Evolutionary conservation across 2,797 vertebrate species (phyloP).

Genomic region (Hephaestus fuliginosus): DNA sequence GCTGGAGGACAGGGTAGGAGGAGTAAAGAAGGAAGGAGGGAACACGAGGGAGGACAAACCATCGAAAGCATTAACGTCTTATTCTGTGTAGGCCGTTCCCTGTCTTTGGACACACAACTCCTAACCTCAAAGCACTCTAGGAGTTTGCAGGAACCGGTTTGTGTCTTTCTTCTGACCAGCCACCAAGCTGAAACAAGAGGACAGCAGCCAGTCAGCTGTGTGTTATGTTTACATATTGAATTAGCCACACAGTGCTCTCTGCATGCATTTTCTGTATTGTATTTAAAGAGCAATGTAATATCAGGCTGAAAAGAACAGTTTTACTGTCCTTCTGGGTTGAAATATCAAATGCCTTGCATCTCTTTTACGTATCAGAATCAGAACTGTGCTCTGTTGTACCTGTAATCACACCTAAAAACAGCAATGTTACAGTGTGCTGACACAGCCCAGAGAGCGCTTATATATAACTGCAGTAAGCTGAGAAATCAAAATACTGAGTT

Average conservation of each 20-base stretch:
- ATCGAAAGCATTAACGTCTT: not conserved
- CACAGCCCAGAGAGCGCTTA: not conserved
- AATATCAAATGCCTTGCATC: no score
- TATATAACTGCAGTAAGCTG: not conserved
- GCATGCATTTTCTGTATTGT: not conserved
- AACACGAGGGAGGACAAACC: not conserved
- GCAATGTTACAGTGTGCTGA: not conserved
- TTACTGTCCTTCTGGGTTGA: no score
- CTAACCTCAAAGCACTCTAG: not conserved
- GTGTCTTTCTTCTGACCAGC: not conserved
- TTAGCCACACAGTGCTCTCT: not conserved
- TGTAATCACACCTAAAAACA: not conserved
- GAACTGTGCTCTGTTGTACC: not conserved
- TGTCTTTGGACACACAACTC: not conserved
- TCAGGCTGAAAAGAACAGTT: not conserved
- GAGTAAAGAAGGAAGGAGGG: not conserved
- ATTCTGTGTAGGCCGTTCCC: not conserved
- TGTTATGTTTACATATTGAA: not conserved
- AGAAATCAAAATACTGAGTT: not conserved
- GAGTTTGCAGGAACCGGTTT: not conserved
- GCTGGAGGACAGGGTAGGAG: not conserved
- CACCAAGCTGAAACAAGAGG: not conserved
- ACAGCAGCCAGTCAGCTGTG: not conserved
- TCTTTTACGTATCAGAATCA: not conserved
- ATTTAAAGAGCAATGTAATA: not conserved